These are phyloP conservation scores for Eupeodes luniger DNA, from an alignment of 2,888 invertebrate species.

Conservation along the genomic window DNA sequence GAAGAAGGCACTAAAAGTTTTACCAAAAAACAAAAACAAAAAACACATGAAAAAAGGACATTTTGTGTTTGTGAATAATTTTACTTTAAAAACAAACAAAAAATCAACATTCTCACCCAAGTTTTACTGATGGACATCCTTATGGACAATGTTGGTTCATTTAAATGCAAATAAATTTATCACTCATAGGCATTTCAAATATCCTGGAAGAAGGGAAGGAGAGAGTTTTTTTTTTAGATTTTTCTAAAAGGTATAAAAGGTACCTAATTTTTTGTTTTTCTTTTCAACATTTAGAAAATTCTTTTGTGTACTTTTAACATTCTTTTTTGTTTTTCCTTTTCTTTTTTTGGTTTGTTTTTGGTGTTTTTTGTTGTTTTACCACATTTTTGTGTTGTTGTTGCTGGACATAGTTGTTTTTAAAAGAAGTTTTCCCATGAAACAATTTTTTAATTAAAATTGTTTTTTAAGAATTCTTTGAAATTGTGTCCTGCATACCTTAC, in stretches of 20 bases:
- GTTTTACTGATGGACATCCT: constrained; percentile 30
- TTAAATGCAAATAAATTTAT: constrained; percentile 74
- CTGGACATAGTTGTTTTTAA: not conserved
- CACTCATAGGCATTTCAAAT: constrained; percentile 54
- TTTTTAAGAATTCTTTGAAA: constrained; percentile 15
- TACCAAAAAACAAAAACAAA: not conserved
- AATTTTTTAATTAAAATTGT: constrained; percentile 60
- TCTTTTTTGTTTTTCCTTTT: not conserved
- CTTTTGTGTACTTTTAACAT: constrained; percentile 4
- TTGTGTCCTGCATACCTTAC: constrained; percentile 3
- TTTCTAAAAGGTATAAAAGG: too few species aligned
- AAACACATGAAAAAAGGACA: not conserved
- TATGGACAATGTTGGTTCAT: constrained; percentile 59
- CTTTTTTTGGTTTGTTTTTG: constrained; percentile 3
- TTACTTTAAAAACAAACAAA: not conserved
- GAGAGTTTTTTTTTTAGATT: not conserved
- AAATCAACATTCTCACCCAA: constrained; percentile 14
- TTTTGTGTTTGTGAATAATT: constrained; percentile 6
- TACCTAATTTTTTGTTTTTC: too few species aligned
- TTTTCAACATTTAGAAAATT: constrained; percentile 9
- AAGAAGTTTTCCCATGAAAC: constrained; percentile 30
- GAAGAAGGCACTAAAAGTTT: constrained; percentile 9
- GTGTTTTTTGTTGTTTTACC: constrained; percentile 14
- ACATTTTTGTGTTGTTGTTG: not conserved
- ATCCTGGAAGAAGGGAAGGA: not conserved